These are phyloP conservation scores for Polydrusus tereticollis DNA, from an alignment of 2,888 invertebrate species.

Conservation along the genomic window DNA sequence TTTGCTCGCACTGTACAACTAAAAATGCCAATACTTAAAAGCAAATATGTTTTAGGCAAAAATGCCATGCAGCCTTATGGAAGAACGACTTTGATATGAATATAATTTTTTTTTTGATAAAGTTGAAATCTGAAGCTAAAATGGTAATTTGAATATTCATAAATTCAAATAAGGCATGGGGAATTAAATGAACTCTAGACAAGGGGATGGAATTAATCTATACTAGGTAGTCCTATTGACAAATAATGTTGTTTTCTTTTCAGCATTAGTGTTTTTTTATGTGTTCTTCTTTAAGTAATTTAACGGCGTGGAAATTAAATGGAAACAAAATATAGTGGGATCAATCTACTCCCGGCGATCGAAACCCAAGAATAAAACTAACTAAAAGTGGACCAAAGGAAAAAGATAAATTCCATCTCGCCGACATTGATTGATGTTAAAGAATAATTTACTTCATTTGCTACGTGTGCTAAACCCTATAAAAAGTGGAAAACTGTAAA, in stretches of 20 bases:
- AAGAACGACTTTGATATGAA: neutral
- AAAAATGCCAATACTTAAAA: no score
- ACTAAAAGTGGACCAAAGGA: constrained; percentile 18
- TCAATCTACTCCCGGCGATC: constrained; percentile 16
- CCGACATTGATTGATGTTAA: constrained; percentile 8
- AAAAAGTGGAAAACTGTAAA: constrained; percentile 2
- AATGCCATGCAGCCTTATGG: neutral
- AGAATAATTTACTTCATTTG: constrained; percentile 12
- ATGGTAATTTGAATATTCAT: constrained; percentile 16
- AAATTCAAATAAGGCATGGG: constrained; percentile 3
- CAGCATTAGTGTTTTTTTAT: no score
- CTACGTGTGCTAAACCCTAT: constrained; percentile 1
- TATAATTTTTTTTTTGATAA: neutral
- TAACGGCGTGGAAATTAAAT: no score
- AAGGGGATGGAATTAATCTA: constrained; percentile 1
- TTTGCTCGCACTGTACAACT: no score
- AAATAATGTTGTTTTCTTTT: no score
- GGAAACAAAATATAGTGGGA: constrained; percentile 12
- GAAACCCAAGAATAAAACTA: constrained; percentile 16
- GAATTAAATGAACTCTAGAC: constrained; percentile 11
- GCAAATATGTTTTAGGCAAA: neutral
- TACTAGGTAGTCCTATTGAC: no score
- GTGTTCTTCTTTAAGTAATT: no score
- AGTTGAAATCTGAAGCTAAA: neutral
- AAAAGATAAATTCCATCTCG: constrained; percentile 11